phyloP scores from a whole-genome alignment of 2,113 vertebrate species.

The Dasypus novemcinctus region DNA sequence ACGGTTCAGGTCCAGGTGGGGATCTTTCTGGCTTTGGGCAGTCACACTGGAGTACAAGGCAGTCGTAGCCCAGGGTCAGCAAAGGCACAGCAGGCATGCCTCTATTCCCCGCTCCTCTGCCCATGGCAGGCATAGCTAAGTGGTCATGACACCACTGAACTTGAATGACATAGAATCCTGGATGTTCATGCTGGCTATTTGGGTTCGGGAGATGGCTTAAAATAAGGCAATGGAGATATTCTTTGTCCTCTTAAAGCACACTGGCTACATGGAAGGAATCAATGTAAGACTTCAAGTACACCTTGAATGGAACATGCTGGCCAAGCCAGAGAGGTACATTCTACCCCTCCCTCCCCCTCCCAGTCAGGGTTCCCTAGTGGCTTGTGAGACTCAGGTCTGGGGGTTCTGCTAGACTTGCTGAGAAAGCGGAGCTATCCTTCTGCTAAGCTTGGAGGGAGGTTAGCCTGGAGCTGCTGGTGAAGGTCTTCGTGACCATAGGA shows the following conservation, averaged over 20 bases:
- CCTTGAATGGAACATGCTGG: not conserved
- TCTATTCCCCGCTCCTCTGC: accelerated
- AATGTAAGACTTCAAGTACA: not conserved
- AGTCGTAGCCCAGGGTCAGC: not conserved
- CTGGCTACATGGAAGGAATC: too few species aligned
- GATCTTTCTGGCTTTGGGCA: conserved; percentile 21
- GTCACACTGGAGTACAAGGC: not conserved
- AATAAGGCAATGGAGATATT: not conserved
- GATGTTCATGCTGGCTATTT: not conserved
- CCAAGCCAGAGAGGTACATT: too few species aligned
- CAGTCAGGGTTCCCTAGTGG: not conserved
- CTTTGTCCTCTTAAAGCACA: not conserved
- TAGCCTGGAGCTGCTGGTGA: not conserved
- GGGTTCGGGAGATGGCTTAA: not conserved
- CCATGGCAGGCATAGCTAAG: not conserved
- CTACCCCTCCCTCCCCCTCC: not conserved
- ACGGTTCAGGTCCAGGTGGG: conserved; percentile 7
- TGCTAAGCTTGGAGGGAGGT: not conserved
- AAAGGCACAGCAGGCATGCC: not conserved
- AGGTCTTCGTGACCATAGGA: not conserved
- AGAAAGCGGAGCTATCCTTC: not conserved
- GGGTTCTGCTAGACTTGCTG: not conserved
- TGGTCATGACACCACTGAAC: not conserved
- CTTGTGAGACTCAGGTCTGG: not conserved
- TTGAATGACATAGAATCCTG: not conserved